Evolutionary conservation across 2,113 vertebrate genomes (phyloP), one percentile per base, ranked within the genome.

Genomic region (Sinocyclocheilus rhinocerous): DNA sequence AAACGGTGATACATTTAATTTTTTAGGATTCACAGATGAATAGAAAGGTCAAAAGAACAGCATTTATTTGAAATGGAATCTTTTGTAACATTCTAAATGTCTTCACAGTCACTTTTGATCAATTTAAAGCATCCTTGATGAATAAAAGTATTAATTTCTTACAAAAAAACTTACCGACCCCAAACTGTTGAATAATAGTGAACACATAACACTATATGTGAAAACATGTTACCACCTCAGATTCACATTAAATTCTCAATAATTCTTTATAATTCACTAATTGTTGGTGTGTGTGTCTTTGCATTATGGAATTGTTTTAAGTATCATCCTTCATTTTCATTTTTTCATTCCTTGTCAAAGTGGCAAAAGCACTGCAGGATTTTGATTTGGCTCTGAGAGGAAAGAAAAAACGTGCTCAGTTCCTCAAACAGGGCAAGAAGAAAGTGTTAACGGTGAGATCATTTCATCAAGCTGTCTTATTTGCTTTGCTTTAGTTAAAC

Each of bases 321-420:
- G 3, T n/a, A 22, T 61, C 9, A 22, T 13, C 16, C n/a, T 65
- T 81, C 22, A 24, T 24, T 81, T 5, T 39, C 9, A 29, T 50
- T 2, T 33, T 7, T 39, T 39, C 6, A 39, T 39, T 75, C n/a
- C 20, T 61, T 67, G 2, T 61, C n/a, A 39, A 77, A 99, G 97
- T 97, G 93, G 93, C 95, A 0, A 97, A 98, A 92, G 98, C 96
- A n/a, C 94, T 99, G 67, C 97, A 99, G 93, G 97, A 99, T 26
- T 99, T 98, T 77, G 98, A 99, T 91, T 83, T 98, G 4, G 98
- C 97, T 5, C 91, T 99, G 76, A 95, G 97, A 86, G 97, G 97
- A 52, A 99, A 97, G 91, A 98, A 97, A 92, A 99, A 96, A 86
- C 95, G 98, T 55, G 94, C 96, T 4, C 95, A 96, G 88, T 99